Evolutionary conservation across 1,140 invertebrate species (phyloP), one percentile per base, ranked within the genome.

Genomic region (Brachionus koreanus): DNA sequence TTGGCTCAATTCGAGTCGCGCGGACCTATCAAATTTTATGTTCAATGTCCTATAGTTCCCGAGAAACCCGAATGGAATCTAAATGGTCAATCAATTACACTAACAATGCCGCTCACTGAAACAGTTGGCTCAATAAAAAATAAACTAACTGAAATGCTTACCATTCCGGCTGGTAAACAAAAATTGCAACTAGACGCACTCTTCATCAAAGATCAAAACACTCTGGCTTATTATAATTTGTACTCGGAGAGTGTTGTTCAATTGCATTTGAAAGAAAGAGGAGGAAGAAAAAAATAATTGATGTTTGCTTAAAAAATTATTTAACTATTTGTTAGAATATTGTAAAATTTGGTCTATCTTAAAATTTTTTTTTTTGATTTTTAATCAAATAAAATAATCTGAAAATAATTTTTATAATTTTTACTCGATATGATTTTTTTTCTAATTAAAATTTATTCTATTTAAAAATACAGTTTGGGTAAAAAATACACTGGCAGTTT

Each of bases 161-260:
- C 93, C 49, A 94, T 99, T 92, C 95, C 96, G n/a, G 94, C 93
- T 63, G 95, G 95, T 75, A 99, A 99, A 89, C 97, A 98, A 88
- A 99, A 99, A 88, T 88, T 98, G 12, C 92, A 95, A 84, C 93
- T 92, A 86, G 94, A 96, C 23, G 88, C 94, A 94, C 89, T 98
- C 87, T 98, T 98, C 89, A 95, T 98, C 88, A 98, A 99, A 88
- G 97, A 99, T 89, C 95, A 92, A 23, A 96, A 97, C 86, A 92
- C 93, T 1, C 90, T 98, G 86, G 97, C 95, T 0, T 99, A 93
- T 90, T 99, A 99, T 89, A 99, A 99, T 88, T 91, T 98, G 29
- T 90, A 91, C 0, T 92, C 93, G 9, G 93, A 93, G 57, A 92
- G 92, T 12, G 89, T 92, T n/a, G 91, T 99, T 49, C 92, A 94